Evolutionary conservation across 2,797 vertebrate species (phyloP).

Genomic region (Nothura maculosa): DNA sequence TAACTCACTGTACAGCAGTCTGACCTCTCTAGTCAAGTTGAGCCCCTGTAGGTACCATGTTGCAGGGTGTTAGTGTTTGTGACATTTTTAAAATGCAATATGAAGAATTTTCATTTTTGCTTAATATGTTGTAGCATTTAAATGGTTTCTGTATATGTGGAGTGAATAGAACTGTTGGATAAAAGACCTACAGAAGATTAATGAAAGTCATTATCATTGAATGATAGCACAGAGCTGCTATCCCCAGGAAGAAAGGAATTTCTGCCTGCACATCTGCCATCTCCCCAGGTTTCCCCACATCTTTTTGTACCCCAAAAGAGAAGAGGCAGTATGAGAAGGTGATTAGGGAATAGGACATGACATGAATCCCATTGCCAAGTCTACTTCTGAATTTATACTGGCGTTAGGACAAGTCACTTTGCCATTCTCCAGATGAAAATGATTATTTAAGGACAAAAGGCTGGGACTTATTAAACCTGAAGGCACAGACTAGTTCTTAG

Average conservation of each 20-base stretch:
- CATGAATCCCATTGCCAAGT: slow-evolving; percentile 43
- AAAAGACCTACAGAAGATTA: slow-evolving; percentile 52
- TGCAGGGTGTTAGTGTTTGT: background rate
- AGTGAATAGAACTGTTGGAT: slow-evolving; percentile 20
- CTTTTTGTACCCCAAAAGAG: slow-evolving; percentile 33
- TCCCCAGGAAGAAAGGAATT: slow-evolving; percentile 46
- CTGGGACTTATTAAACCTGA: slow-evolving; percentile 67
- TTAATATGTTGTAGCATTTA: slow-evolving; percentile 10
- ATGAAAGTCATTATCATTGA: slow-evolving; percentile 60
- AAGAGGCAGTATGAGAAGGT: slow-evolving; percentile 24
- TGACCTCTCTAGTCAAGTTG: background rate
- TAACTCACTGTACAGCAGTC: background rate
- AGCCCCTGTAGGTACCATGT: background rate
- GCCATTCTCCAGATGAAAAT: slow-evolving; percentile 63
- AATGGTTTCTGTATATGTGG: background rate
- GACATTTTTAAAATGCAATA: background rate
- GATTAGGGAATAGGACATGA: slow-evolving; percentile 53
- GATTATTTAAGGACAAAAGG: slow-evolving; percentile 72
- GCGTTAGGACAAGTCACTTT: slow-evolving; percentile 58
- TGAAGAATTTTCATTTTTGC: slow-evolving; percentile 32
- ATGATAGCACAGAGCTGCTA: slow-evolving; percentile 24
- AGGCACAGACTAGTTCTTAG: slow-evolving; percentile 61
- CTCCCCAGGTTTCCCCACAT: slow-evolving; percentile 2
- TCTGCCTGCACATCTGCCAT: slow-evolving; percentile 13
- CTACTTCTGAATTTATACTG: slow-evolving; percentile 62